phyloP scores from a whole-genome alignment of 2,888 invertebrate genomes.

The Shargacucullia verbasci region DNA sequence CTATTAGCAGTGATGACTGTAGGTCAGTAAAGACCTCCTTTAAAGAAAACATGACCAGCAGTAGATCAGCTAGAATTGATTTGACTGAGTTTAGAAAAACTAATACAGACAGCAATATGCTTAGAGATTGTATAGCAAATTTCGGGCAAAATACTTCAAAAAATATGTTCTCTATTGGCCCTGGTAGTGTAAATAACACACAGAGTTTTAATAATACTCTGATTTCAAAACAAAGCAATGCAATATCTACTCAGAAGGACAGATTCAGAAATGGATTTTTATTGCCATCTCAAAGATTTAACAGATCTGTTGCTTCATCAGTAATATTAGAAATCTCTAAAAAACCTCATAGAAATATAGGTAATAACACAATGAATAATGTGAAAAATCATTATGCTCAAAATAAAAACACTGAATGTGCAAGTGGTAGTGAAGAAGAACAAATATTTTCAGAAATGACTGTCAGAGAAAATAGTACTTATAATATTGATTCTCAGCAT shows the following conservation, averaged over 20 bases:
- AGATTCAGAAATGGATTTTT: constrained; percentile 71
- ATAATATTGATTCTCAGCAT: constrained; percentile 27
- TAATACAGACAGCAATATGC: constrained; percentile 22
- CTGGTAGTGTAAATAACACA: constrained; percentile 34
- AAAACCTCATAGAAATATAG: constrained; percentile 24
- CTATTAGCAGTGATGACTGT: constrained; percentile 77
- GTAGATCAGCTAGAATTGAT: constrained; percentile 43
- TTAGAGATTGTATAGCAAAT: constrained; percentile 61
- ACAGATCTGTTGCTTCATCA: constrained; percentile 61
- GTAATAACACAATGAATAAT: constrained; percentile 19
- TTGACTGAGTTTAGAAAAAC: constrained; percentile 30
- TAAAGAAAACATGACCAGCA: constrained; percentile 60
- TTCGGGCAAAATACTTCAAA: constrained; percentile 63
- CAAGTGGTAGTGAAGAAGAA: constrained; percentile 66
- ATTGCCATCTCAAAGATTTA: constrained; percentile 77
- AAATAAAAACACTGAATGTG: constrained; percentile 30
- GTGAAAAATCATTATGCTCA: constrained; percentile 23
- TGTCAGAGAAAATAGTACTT: constrained; percentile 46
- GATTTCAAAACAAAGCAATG: constrained; percentile 47
- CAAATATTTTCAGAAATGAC: constrained; percentile 67
- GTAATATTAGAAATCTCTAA: constrained; percentile 60
- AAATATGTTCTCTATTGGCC: constrained; percentile 56
- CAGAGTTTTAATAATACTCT: constrained; percentile 23
- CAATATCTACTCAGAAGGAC: constrained; percentile 63
- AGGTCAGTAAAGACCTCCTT: constrained; percentile 66